Evolutionary conservation across 2,797 vertebrate species (phyloP).

Genomic region (Meda fulgida): DNA sequence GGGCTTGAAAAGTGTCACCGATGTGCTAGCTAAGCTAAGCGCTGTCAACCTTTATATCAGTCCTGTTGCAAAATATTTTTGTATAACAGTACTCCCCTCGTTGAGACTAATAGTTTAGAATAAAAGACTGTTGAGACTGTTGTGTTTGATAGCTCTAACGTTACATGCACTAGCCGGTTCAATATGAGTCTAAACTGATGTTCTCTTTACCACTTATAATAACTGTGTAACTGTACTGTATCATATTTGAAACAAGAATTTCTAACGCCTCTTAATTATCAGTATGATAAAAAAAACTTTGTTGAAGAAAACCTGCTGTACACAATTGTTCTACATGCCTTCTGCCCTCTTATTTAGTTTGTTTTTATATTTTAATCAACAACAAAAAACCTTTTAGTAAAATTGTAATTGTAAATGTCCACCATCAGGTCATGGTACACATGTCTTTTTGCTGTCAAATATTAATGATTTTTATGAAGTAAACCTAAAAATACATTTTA

Average conservation of each 20-base stretch:
- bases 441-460: too few species aligned
- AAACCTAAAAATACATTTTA: neutral
- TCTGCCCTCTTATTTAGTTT: neutral
- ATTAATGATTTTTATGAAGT: neutral
- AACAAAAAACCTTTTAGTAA: neutral
- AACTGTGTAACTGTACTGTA: neutral
- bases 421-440: neutral
- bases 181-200: neutral
- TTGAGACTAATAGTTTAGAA: neutral
- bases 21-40: slow-evolving; percentile 32
- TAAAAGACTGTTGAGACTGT: neutral
- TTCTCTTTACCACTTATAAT: neutral
- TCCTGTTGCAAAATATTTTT: neutral
- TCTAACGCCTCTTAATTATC: neutral
- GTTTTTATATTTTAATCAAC: too few species aligned
- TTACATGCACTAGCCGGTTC: too few species aligned
- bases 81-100: neutral
- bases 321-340: neutral
- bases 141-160: slow-evolving; percentile 4
- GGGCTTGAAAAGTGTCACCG: neutral
- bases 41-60: neutral
- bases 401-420: neutral
- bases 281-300: neutral
- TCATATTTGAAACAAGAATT: neutral
- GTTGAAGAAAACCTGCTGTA: too few species aligned